Evolutionary conservation across 2,888 invertebrate species (phyloP).

Genomic region (Platycnemis pennipes): DNA sequence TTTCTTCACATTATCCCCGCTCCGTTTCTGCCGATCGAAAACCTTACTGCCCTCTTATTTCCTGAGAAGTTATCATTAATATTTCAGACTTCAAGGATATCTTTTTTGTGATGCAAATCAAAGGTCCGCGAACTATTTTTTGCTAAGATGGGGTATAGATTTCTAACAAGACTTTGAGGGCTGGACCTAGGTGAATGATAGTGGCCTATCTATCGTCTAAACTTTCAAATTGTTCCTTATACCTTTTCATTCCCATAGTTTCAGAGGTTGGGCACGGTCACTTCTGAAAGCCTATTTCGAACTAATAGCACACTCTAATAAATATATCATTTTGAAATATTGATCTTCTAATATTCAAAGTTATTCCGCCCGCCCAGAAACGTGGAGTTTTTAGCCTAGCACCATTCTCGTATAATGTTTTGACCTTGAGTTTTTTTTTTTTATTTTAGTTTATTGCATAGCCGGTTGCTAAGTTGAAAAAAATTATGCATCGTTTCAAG

Average conservation of each 20-base stretch:
- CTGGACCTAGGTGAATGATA: not conserved
- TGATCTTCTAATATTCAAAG: no score
- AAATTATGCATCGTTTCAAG: no score
- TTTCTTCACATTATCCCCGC: not conserved
- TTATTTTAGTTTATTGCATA: no score
- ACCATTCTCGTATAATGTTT: no score
- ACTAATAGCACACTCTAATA: not conserved
- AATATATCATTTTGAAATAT: not conserved
- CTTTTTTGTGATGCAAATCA: constrained; percentile 10
- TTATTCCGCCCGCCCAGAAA: no score
- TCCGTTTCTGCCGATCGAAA: not conserved
- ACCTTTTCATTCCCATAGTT: not conserved
- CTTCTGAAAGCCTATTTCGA: not conserved
- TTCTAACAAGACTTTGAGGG: not conserved
- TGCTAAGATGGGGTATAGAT: not conserved
- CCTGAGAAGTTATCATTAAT: not conserved
- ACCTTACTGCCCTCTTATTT: not conserved
- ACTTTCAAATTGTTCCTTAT: not conserved
- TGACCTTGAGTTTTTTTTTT: no score
- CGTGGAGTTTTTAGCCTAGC: no score
- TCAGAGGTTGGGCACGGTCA: not conserved
- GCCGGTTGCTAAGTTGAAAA: no score
- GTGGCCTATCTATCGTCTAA: not conserved
- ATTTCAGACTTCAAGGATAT: not conserved
- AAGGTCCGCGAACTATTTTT: not conserved